Percentiles rank a stretch among this genome's conserved stretches.
phyloP scores from a whole-genome alignment of 2,888 invertebrate species.

The Mesochorus sp. region DNA sequence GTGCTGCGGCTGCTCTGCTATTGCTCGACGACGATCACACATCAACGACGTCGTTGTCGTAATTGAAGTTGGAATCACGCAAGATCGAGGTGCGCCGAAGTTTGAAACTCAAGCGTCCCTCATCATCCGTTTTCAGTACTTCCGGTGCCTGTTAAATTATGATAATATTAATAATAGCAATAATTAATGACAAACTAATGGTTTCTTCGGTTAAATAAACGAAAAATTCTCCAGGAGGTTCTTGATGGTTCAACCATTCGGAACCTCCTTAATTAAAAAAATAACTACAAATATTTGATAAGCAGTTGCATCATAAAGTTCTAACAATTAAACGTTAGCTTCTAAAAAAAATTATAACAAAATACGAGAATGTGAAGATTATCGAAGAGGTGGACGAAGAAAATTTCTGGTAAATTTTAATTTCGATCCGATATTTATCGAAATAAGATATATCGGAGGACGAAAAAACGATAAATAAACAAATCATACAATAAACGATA shows the following conservation, averaged over 20 bases:
- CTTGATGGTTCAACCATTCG: no score
- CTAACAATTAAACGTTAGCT: no score
- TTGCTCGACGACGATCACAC: slow-evolving; percentile 71
- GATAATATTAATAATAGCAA: neutral
- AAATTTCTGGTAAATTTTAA: no score
- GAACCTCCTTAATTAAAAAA: no score
- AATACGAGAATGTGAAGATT: no score
- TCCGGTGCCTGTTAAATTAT: slow-evolving; percentile 76
- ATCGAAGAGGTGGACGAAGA: no score
- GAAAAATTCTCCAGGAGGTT: no score
- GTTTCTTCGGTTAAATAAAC: no score
- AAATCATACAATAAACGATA: slow-evolving; percentile 68
- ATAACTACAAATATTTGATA: no score
- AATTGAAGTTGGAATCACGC: slow-evolving; percentile 81
- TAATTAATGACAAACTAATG: no score
- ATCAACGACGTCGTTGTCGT: slow-evolving; percentile 80
- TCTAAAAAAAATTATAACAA: no score
- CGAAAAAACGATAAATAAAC: slow-evolving; percentile 49
- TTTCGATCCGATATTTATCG: slow-evolving; percentile 28
- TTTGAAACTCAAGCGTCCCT: slow-evolving; percentile 76
- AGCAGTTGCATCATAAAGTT: no score
- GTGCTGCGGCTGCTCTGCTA: neutral
- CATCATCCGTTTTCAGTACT: slow-evolving; percentile 80
- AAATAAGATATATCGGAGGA: slow-evolving; percentile 21
- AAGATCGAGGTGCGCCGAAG: slow-evolving; percentile 80